Conservation (phyloP, 2,888 invertebrate genomes). For the Ennomos erosarius region DNA sequence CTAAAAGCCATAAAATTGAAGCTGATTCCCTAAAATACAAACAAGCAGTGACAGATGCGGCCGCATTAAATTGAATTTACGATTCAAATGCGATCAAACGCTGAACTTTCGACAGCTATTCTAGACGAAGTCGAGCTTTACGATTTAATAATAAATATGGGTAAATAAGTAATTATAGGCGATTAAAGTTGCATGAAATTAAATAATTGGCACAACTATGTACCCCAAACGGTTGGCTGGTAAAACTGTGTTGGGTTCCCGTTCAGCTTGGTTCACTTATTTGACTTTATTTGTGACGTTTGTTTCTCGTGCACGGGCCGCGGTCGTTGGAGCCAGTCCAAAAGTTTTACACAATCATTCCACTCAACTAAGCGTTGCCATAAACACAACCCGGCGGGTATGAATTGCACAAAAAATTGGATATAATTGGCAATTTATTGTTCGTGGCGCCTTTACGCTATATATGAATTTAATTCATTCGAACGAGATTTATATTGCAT, state of each 20-base stretch:
- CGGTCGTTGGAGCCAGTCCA: conserved; percentile 77
- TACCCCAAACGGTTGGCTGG: background rate
- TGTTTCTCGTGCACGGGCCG: conserved; percentile 65
- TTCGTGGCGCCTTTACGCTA: conserved; percentile 60
- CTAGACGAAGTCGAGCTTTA: no score
- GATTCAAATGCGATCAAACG: background rate
- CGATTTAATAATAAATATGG: background rate
- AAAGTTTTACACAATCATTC: conserved; percentile 85
- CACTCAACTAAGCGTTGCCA: conserved; percentile 84
- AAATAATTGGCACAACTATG: background rate
- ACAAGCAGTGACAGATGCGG: conserved; percentile 7
- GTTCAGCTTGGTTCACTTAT: conserved; percentile 72
- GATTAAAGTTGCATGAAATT: background rate
- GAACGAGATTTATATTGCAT: conserved; percentile 23
- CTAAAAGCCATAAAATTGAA: conserved; percentile 12
- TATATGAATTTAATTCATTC: conserved; percentile 60
- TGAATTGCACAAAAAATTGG: conserved; percentile 81
- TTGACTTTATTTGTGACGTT: conserved; percentile 82
- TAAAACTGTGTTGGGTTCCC: conserved; percentile 21
- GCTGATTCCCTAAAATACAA: conserved; percentile 12
- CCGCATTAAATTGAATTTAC: conserved; percentile 16
- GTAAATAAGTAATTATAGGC: background rate
- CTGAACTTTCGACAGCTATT: conserved; percentile 3
- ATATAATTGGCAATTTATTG: conserved; percentile 80
- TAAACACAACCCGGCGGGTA: conserved; percentile 83